Evolutionary conservation across 1,140 invertebrate species (phyloP).

Genomic region (Galleria mellonella): DNA sequence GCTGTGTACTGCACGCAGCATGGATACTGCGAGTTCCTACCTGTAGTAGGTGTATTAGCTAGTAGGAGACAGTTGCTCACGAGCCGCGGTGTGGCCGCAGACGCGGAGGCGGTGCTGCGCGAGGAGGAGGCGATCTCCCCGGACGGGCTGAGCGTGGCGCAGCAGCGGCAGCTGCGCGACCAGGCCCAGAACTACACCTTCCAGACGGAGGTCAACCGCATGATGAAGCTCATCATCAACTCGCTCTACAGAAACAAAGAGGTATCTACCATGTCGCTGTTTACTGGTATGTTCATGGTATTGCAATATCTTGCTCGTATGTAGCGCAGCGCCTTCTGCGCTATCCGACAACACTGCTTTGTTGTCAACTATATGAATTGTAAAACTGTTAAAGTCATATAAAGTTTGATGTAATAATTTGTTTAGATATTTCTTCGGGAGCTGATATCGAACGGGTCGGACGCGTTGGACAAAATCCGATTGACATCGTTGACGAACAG

Average conservation of each 20-base stretch:
- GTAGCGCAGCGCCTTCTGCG: background rate
- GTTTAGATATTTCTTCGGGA: slow-evolving; percentile 95
- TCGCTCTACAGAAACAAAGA: slow-evolving; percentile 99
- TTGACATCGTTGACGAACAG: slow-evolving; percentile 93
- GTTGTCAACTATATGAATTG: too few relatives aligned
- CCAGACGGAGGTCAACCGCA: slow-evolving; percentile 97
- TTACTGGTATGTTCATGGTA: too few relatives aligned
- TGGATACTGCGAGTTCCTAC: too few relatives aligned
- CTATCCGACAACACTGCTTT: too few relatives aligned
- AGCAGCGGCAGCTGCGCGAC: slow-evolving; percentile 93
- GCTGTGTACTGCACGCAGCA: too few relatives aligned
- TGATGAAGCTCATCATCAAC: slow-evolving; percentile 99
- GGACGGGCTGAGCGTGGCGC: slow-evolving; percentile 95
- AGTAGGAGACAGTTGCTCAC: too few relatives aligned
- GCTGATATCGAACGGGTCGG: slow-evolving; percentile 97
- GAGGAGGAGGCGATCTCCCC: slow-evolving; percentile 98
- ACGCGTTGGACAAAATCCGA: slow-evolving; percentile 96
- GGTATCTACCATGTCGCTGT: slow-evolving; percentile 73
- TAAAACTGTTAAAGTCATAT: too few relatives aligned
- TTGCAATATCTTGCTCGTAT: too few relatives aligned
- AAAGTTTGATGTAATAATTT: background rate
- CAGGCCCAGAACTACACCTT: slow-evolving; percentile 95
- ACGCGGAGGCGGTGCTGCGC: slow-evolving; percentile 85
- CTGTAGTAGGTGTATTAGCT: too few relatives aligned
- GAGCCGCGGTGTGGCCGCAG: slow-evolving; percentile 65